Evolutionary conservation across 2,113 vertebrate species (phyloP).

Genomic region (Psittacara wagleri): DNA sequence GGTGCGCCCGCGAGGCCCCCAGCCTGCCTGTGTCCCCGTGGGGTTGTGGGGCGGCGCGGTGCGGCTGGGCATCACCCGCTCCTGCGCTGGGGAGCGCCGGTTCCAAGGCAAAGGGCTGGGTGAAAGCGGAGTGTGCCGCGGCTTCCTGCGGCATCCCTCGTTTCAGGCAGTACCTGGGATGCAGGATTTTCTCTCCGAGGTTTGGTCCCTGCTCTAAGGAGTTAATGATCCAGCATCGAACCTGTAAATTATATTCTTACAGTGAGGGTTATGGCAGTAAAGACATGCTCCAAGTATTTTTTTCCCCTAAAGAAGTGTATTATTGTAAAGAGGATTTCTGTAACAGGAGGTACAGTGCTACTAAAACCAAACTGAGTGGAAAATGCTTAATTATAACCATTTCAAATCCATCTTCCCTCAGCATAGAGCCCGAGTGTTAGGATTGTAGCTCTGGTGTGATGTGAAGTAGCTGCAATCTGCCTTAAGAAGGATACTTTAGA

Average conservation of each 20-base stretch:
- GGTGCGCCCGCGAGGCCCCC: not conserved
- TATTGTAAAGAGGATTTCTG: not conserved
- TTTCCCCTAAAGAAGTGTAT: not conserved
- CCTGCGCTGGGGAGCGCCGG: not conserved
- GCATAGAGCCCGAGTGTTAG: not conserved
- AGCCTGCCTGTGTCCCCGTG: not conserved
- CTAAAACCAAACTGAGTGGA: not conserved
- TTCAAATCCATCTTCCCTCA: not conserved
- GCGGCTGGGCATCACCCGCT: not conserved
- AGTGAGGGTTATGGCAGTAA: not conserved
- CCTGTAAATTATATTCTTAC: not conserved
- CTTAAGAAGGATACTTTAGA: not conserved
- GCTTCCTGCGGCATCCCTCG: not conserved
- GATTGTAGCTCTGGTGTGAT: not conserved
- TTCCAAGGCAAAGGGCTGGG: not conserved
- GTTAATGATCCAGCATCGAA: fast-evolving
- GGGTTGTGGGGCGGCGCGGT: not conserved
- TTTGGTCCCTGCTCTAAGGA: not conserved
- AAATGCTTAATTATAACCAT: not conserved
- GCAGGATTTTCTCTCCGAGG: not conserved
- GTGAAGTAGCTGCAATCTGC: not conserved
- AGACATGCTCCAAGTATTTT: not conserved
- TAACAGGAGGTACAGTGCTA: not conserved
- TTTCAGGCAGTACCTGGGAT: not conserved
- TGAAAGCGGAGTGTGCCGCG: not conserved